Percentiles rank a stretch among this genome's conserved stretches.
Evolutionary conservation across 23 tunicate genomes (phyloP).

Genomic region (Phallusia fumigata): DNA sequence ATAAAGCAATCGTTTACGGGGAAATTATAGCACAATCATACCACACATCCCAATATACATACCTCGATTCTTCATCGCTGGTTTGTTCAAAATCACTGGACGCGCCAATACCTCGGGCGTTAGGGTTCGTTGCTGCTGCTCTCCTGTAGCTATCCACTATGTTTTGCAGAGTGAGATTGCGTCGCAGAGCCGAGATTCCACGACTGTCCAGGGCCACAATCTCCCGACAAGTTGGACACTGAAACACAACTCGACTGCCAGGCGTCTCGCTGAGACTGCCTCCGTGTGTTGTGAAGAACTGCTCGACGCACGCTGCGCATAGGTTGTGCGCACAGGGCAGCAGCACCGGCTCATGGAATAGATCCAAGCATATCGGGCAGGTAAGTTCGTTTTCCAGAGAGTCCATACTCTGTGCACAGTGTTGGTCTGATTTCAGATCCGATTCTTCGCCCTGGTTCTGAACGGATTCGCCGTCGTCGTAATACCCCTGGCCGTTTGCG

Average conservation of each 20-base stretch:
- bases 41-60: not conserved
- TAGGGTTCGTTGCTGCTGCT: constrained; percentile 24
- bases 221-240: constrained; percentile 50
- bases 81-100: constrained; percentile 20
- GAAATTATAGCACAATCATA: too few relatives aligned
- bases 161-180: constrained; percentile 37
- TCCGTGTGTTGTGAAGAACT: constrained; percentile 12
- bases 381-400: constrained; percentile 39
- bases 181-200: constrained; percentile 24
- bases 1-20: too few relatives aligned
- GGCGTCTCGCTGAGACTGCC: not conserved
- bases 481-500: not conserved
- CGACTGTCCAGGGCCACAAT: constrained; percentile 20
- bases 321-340: constrained; percentile 54
- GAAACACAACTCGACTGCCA: constrained; percentile 12
- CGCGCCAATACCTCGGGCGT: not conserved
- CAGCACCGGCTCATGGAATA: constrained; percentile 40
- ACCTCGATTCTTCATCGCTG: constrained; percentile 48
- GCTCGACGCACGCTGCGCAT: constrained; percentile 41
- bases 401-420: constrained; percentile 38
- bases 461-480: not conserved
- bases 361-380: constrained; percentile 46
- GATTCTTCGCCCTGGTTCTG: constrained; percentile 1
- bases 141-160: constrained; percentile 41
- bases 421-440: not conserved